These are phyloP conservation scores for Blomia tropicalis DNA, from an alignment of 2,888 invertebrate species.

Conservation along the genomic window DNA sequence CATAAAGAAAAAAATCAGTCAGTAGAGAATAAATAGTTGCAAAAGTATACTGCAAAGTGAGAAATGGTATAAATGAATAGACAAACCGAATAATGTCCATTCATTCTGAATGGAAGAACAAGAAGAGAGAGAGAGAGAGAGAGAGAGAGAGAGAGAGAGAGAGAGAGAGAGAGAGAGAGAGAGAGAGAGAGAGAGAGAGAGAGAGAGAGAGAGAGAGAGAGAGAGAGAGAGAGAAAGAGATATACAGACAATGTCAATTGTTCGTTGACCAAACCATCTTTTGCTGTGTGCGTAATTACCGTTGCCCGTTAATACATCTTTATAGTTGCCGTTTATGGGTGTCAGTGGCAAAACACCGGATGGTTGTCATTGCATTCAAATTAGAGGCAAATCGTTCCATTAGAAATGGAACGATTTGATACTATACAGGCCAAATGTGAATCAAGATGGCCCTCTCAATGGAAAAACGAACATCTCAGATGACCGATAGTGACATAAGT, in stretches of 20 bases:
- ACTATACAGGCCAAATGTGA: no score
- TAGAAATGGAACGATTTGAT: no score
- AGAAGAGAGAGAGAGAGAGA: neutral
- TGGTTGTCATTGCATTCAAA: constrained; percentile 15
- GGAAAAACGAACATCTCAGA: no score
- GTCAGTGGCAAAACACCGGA: constrained; percentile 4
- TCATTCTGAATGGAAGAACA: no score
- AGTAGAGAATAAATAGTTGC: neutral
- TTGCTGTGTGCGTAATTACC: constrained; percentile 15
- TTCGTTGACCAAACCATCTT: neutral
- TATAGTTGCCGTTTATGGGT: neutral
- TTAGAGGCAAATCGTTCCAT: neutral
- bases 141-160: neutral
- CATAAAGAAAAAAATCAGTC: no score
- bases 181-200: neutral
- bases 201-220: neutral
- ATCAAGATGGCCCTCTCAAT: no score
- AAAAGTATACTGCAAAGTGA: neutral
- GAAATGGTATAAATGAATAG: no score
- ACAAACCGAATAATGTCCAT: no score
- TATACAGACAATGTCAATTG: neutral
- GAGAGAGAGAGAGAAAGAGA: neutral
- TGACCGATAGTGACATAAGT: no score
- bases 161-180: neutral
- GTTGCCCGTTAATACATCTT: no score